Percentiles rank a stretch among this genome's conserved stretches.
Conservation (phyloP, 2,888 invertebrate genomes). For the Latheticus oryzae region DNA sequence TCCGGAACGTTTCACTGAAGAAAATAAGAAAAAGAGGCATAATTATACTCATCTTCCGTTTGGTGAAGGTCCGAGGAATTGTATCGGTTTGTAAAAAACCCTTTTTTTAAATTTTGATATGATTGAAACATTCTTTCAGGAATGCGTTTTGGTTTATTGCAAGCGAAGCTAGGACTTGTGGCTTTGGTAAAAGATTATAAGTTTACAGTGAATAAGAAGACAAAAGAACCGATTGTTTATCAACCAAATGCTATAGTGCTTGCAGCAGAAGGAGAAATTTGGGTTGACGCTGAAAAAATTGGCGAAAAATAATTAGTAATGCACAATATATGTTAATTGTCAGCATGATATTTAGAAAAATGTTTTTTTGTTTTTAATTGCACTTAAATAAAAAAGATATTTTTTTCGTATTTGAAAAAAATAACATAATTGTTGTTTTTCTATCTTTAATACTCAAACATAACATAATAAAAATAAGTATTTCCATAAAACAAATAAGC, state of each 20-base stretch:
- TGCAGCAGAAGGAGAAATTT: neutral
- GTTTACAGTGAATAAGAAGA: conserved; percentile 8
- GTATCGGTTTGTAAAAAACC: neutral
- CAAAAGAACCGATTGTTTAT: neutral
- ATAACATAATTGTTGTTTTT: no score
- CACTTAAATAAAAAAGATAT: no score
- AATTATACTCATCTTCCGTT: neutral
- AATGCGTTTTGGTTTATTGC: conserved; percentile 7
- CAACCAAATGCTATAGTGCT: neutral
- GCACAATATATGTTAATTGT: no score
- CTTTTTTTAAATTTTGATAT: neutral
- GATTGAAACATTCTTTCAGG: conserved; percentile 1
- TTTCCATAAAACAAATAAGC: no score
- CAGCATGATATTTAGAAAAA: no score
- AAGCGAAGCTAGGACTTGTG: neutral
- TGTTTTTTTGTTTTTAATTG: no score
- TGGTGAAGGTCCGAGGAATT: conserved; percentile 2
- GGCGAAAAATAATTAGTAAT: no score
- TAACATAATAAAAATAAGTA: no score
- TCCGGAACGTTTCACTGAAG: conserved; percentile 2
- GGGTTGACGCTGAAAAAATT: conserved; percentile 3
- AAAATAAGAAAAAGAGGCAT: neutral
- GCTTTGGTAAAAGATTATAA: conserved; percentile 1
- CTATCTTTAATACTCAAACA: no score
- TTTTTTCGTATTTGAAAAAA: no score